Conservation (phyloP, 2,797 vertebrate species). For the Erithacus rubecula region DNA sequence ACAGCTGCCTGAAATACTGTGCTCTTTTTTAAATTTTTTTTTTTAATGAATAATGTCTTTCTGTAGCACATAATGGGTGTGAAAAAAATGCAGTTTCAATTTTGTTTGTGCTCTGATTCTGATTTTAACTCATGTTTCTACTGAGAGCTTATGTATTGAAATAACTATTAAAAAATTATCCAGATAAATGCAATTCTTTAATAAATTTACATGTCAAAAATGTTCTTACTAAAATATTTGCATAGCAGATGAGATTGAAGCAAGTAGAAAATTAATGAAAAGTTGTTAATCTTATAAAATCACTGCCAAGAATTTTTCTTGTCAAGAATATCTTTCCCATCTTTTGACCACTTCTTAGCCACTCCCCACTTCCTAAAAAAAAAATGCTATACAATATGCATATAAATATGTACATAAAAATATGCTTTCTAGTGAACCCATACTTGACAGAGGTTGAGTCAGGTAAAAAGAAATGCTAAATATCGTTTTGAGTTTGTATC, state of each 20-base stretch:
- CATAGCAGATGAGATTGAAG: neutral
- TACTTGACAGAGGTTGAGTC: neutral
- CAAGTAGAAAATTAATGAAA: neutral
- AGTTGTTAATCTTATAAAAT: neutral
- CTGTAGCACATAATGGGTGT: neutral
- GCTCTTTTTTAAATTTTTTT: rapidly evolving
- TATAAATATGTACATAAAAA: neutral
- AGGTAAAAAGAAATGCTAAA: neutral
- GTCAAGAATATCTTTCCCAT: neutral
- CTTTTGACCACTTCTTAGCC: neutral
- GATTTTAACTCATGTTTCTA: neutral
- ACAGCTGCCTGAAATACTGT: neutral
- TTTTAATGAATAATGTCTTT: neutral
- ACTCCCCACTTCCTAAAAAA: neutral
- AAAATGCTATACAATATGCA: neutral
- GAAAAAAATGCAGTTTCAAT: neutral
- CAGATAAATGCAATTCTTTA: neutral
- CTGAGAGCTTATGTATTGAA: neutral
- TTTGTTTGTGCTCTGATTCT: neutral
- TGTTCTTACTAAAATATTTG: neutral
- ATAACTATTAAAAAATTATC: neutral
- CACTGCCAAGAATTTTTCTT: neutral
- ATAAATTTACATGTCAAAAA: neutral
- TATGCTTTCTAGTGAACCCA: neutral
- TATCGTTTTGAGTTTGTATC: neutral